Evolutionary conservation across 2,888 invertebrate species (phyloP), one percentile per base, ranked within the genome.

Genomic region (Ochropacha duplaris): DNA sequence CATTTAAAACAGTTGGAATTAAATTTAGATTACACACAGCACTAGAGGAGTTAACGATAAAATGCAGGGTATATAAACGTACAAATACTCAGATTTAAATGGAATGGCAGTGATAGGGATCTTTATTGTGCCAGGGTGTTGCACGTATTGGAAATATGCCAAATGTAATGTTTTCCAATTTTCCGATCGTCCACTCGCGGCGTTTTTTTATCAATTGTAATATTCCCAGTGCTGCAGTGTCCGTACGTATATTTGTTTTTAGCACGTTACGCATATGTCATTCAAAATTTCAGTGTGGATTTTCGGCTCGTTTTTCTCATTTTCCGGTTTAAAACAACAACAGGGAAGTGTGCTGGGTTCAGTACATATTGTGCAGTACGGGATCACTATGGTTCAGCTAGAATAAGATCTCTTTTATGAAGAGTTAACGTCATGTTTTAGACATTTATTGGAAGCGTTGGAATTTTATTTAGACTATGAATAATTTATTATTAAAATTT

Each of bases 331-430:
- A 59, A 51, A 56, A 57, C 51, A 54, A 57, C 57, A 19, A 51
- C 36, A 24, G 28, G 56, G 56, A 59, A 64, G 60, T 57, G 57
- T 59, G 60, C 55, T 57, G 58, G 57, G 60, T 65, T 58, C 56
- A 60, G 66, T 56, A 69, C 49, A 70, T 55, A 60, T 61, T 67
- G 79, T 84, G 84, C 85, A 72, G 68, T 72, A 66, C 61, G 58
- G 58, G 54, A 52, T 61, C 39, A 67, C 64, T 67, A 55, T 36
- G 14, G 56, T 55, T 60, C 63, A 65, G 81, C 88, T 81, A 78
- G 63, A 89, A 87, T 84, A 88, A 88, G 88, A 89, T 88, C 87
- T 88, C 84, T 69, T 64, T 63, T 2, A 31, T 64, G 62, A 65
- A 58, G 49, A 26, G 52, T 31, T 50, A 49, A 49, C 1, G 34